Conservation (phyloP, 1,140 invertebrate species). For the Metaphire vulgaris region DNA sequence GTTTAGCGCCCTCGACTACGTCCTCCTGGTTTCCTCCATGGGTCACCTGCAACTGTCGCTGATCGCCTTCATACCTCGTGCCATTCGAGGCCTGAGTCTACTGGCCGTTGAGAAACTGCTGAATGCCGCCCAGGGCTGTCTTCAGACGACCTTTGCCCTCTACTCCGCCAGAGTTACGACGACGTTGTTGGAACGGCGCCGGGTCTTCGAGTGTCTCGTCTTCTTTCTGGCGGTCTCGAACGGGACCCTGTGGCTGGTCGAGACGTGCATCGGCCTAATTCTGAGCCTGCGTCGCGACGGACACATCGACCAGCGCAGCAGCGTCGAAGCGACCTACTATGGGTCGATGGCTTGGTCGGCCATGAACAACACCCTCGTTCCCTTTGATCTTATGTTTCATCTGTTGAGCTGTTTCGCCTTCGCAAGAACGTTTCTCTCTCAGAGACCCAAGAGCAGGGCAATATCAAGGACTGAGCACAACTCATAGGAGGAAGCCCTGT, state of each 20-base stretch:
- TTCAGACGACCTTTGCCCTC: not conserved
- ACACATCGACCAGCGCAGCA: not conserved
- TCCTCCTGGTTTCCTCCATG: not conserved
- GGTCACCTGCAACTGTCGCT: not conserved
- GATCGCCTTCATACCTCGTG: not conserved
- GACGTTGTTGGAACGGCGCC: not conserved
- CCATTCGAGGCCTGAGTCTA: not conserved
- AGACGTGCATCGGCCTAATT: not conserved
- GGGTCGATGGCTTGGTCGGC: not conserved
- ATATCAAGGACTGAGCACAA: no score
- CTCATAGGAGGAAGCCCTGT: no score
- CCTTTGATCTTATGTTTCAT: not conserved
- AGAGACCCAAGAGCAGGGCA: no score
- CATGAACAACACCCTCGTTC: not conserved
- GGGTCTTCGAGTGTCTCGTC: not conserved
- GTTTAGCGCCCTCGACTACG: not conserved
- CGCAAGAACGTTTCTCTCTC: not conserved
- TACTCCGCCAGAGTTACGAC: not conserved
- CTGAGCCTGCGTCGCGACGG: not conserved
- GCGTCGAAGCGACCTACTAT: not conserved
- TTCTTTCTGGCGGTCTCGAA: not conserved
- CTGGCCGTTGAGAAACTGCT: not conserved
- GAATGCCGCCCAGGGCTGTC: not conserved
- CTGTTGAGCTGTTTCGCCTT: not conserved
- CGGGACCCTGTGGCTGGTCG: not conserved